Evolutionary conservation across 1,140 invertebrate species (phyloP), one percentile per base, ranked within the genome.

Genomic region (Drosophila melanogaster): DNA sequence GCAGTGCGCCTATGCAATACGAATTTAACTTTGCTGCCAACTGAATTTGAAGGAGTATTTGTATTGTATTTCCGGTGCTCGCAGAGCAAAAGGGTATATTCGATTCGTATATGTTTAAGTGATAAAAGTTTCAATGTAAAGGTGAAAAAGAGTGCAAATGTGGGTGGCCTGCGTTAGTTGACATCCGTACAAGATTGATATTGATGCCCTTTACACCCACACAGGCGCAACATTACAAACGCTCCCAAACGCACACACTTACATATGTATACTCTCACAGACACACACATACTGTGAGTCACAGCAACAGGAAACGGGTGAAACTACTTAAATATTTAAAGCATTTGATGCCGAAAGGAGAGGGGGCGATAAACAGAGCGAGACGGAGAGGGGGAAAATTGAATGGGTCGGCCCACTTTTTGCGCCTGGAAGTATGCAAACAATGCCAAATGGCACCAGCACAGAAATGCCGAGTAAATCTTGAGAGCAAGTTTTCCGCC

Each of bases 281-380:
- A 30, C 49, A 66, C 22, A 57, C 26, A 65, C 1, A 41, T 33
- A 54, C 22, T 33, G 47, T 46, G 50, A 70, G 64, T 70, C 50
- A 57, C 50, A 47, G 67, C 50, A 70, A 54, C 60, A 61, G 80
- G 54, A 79, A 78, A 70, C 58, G 73, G 60, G 65, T 50, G 64
- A 66, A 84, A 85, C 80, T 84, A 80, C 71, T 84, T 76, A 84
- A 84, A 85, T 84, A 84, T 84, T 84, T 84, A 84, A 84, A 84
- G 80, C 81, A 84, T 79, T 83, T 83, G 30, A 50, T 50, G 80
- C 76, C 69, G 35, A 46, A 47, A 56, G 44, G 14, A 15, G 41
- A 15, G 26, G 30, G 3, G 30, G 3, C 41, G 22, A 37, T 15
- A 19, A 19, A 61, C 19, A n/a, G 33, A 15, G 15, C 15, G 10